Evolutionary conservation across 2,888 invertebrate species (phyloP).

Genomic region (Lottia scabra): DNA sequence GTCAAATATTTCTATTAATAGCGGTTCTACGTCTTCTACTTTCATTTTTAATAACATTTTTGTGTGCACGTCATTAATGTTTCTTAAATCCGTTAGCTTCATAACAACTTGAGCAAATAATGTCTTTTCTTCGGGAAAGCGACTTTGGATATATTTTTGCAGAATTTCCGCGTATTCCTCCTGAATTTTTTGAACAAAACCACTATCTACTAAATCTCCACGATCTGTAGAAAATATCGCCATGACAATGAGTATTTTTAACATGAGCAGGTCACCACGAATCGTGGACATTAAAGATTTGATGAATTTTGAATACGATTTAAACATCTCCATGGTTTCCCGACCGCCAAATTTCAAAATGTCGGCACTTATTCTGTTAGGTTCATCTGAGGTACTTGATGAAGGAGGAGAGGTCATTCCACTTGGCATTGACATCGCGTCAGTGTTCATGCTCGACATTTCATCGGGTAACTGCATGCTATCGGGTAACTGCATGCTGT

Average conservation of each 20-base stretch:
- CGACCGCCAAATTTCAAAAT: constrained; percentile 47
- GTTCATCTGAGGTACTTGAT: neutral
- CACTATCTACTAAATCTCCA: constrained; percentile 38
- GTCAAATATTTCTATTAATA: constrained; percentile 95
- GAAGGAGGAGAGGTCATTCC: neutral
- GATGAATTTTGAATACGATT: constrained; percentile 62
- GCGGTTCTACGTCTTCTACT: constrained; percentile 88
- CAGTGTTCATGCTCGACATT: too few relatives aligned
- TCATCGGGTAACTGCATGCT: too few relatives aligned
- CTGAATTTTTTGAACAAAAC: constrained; percentile 49
- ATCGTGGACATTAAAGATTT: constrained; percentile 54
- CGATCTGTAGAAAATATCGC: constrained; percentile 61
- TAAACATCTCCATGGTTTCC: constrained; percentile 55
- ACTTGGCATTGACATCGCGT: neutral
- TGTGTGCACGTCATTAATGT: constrained; percentile 89
- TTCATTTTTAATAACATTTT: constrained; percentile 92
- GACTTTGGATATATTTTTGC: constrained; percentile 46
- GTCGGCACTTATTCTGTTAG: constrained; percentile 44
- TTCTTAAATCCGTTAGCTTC: constrained; percentile 89
- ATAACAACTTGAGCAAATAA: constrained; percentile 76
- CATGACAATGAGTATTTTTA: constrained; percentile 62
- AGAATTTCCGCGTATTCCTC: constrained; percentile 58
- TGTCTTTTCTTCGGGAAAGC: constrained; percentile 52
- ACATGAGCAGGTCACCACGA: constrained; percentile 54
- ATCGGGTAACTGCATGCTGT: too few relatives aligned